A percentile compares a stretch with the other conserved stretches of the same genome.
Conservation (phyloP, 2,797 vertebrate genomes). For the Phalloptychus januarius region DNA sequence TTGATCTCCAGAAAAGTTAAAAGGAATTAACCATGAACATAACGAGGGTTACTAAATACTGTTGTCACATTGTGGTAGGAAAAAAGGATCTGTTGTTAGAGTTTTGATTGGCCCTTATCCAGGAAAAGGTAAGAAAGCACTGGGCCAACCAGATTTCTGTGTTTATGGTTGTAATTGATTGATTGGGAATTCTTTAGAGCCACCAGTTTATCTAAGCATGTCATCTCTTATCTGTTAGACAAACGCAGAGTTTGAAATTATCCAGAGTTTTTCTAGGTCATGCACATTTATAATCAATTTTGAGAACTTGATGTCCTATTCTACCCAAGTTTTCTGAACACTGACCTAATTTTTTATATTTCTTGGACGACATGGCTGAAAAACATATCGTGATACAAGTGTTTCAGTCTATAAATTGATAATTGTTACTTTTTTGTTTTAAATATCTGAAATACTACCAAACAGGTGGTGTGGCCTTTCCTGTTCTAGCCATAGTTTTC, state of each 20-base stretch:
- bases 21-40: conserved; percentile 38
- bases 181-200: neutral
- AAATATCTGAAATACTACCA: no score
- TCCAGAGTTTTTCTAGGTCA: neutral
- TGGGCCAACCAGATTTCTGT: neutral
- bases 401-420: no score
- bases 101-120: neutral
- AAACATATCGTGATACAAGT: no score
- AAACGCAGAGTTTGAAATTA: neutral
- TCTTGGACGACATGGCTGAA: no score
- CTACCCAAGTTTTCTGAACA: no score
- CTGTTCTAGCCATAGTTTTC: no score
- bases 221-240: neutral
- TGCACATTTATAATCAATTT: neutral
- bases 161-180: neutral
- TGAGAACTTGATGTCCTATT: neutral
- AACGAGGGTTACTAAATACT: conserved; percentile 33
- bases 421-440: no score
- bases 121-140: neutral
- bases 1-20: conserved; percentile 51
- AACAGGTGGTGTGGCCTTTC: no score
- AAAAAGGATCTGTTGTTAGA: conserved; percentile 13
- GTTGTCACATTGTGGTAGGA: neutral
- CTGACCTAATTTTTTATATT: no score
- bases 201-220: neutral